These are phyloP conservation scores for Berghia stephanieae DNA, from an alignment of 1,140 invertebrate genomes.

Conservation along the genomic window DNA sequence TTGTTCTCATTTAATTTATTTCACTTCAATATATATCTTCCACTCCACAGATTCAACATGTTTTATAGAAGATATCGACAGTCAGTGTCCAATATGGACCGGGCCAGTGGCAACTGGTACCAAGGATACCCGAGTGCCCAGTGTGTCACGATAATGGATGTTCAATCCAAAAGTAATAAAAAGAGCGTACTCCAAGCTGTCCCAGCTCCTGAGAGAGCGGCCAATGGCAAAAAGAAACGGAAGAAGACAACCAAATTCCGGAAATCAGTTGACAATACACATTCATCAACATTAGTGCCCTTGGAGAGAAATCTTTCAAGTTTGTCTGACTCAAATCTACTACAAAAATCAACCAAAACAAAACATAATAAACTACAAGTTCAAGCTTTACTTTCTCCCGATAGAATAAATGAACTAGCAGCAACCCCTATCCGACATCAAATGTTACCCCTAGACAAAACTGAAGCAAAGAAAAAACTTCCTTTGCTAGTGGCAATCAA, in stretches of 20 bases:
- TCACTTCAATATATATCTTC: too few species aligned
- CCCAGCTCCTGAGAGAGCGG: too few species aligned
- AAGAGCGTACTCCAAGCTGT: too few species aligned
- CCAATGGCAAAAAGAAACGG: slow-evolving; percentile 39
- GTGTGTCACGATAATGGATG: too few species aligned
- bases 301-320: neutral
- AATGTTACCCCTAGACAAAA: slow-evolving; percentile 28
- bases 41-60: too few species aligned
- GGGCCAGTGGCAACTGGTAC: too few species aligned
- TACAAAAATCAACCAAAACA: neutral
- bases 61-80: too few species aligned
- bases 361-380: neutral
- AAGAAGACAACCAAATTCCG: slow-evolving; percentile 1
- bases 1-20: too few species aligned
- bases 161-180: too few species aligned
- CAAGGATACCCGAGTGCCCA: too few species aligned
- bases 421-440: neutral
- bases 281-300: neutral
- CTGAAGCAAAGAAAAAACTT: slow-evolving; percentile 42
- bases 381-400: neutral
- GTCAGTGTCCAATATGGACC: too few species aligned
- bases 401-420: slow-evolving; percentile 5
- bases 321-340: neutral
- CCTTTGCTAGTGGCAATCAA: slow-evolving; percentile 50
- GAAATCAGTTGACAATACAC: neutral